Evolutionary conservation across 2,113 vertebrate species (phyloP), one percentile per base, ranked within the genome.

Genomic region (Salvelinus namaycush): DNA sequence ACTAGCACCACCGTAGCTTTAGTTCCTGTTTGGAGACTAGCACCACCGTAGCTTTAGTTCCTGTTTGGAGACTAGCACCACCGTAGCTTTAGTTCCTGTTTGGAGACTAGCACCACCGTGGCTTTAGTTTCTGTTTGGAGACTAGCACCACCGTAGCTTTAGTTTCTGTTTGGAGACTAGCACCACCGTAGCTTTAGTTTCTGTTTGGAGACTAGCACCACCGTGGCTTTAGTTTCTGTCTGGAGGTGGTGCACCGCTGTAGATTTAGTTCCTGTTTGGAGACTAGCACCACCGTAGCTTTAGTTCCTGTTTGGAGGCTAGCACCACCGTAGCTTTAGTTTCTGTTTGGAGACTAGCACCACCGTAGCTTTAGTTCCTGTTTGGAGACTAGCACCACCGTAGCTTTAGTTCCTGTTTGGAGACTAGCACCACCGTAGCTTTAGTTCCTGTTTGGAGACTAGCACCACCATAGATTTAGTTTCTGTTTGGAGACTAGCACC

Each of bases 341-440:
- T 80, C 81, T 74, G 76, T 78, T 76, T 66, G 6, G 22, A 39
- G 11, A 5, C 1, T 34, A 34, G 82, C 0, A 73, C 13, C 57
- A 39, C 34, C 34, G 48, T 60, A 13, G 3, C 1, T 74, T 70
- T 8, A 74, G 71, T 85, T 87, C 84, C 82, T 76, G 77, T 78
- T 79, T 66, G 7, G 22, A 34, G 7, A 70, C 1, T 9, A 39
- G 34, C 34, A 39, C 34, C 7, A 39, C 7, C 7, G 0, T 39
- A 39, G 34, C 34, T 9, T 39, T 39, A 39, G 7, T 39, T 39
- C 7, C 7, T 39, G 34, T 39, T 39, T 8, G 34, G 34, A 39
- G 39, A 7, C 2, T 39, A 39, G 39, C 39, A 39, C 7, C 34
- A 39, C 7, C 7, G 1, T 39, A 5, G 39, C 39, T 51, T 14